Evolutionary conservation across 2,113 vertebrate species (phyloP).

Genomic region (Stigmatopora argus): DNA sequence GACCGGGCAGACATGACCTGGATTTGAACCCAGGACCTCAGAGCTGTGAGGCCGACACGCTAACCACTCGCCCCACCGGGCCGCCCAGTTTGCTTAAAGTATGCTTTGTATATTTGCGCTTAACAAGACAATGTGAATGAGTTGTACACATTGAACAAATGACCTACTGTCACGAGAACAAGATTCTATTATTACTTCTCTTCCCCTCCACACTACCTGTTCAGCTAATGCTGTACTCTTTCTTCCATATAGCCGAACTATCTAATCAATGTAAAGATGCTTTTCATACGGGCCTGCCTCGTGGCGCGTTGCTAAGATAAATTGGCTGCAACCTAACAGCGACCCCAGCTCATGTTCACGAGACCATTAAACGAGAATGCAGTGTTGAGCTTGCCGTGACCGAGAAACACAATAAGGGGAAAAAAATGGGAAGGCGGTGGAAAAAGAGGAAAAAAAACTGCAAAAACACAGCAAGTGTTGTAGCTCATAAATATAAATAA

Average conservation of each 20-base stretch:
- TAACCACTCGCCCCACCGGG: too few relatives aligned
- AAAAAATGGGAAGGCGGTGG: conserved; percentile 18
- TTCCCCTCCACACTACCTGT: conserved; percentile 18
- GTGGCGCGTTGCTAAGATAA: conserved; percentile 63
- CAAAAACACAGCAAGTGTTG: conserved; percentile 2
- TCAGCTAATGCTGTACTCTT: neutral
- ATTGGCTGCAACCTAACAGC: conserved; percentile 70
- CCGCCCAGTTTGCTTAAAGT: neutral
- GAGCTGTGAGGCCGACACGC: too few relatives aligned
- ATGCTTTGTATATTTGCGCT: neutral
- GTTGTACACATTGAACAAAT: conserved; percentile 32
- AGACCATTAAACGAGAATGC: conserved; percentile 67
- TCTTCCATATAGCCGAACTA: conserved; percentile 55
- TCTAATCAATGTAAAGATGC: conserved; percentile 62
- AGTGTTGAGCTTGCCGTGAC: conserved; percentile 24
- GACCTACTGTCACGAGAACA: conserved; percentile 35
- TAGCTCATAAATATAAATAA: conserved; percentile 14
- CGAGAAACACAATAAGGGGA: conserved; percentile 14
- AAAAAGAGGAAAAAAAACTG: conserved; percentile 27
- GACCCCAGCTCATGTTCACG: conserved; percentile 72
- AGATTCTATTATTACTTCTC: conserved; percentile 45
- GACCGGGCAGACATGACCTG: too few relatives aligned
- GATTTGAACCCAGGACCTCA: too few relatives aligned
- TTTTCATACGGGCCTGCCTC: conserved; percentile 51
- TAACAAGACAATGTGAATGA: neutral